Evolutionary conservation across 2,888 invertebrate species (phyloP), one percentile per base, ranked within the genome.

Genomic region (Macrosoma leucophasiata): DNA sequence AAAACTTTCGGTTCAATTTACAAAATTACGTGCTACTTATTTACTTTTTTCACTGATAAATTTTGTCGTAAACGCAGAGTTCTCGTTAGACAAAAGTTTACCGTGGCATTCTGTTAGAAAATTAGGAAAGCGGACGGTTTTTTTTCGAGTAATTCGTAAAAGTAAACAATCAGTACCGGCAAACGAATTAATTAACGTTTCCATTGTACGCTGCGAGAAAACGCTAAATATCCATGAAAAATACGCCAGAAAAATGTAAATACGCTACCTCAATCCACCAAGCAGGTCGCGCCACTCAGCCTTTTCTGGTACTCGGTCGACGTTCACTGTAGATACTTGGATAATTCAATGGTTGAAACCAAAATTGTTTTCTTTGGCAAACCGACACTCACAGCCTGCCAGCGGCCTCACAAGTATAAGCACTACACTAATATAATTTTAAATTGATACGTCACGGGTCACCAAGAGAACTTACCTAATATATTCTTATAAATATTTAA

Each of bases 311-410:
- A 61, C 56, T 57, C 56, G 55, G 56, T 41, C 48, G 50, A 50
- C 52, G 52, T 51, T 62, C 63, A 61, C 68, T 60, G n/a, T n/a
- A 37, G 28, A 41, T 48, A 62, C 67, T 74, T 68, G 70, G 71
- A 60, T 71, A 68, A 52, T 68, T 66, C 67, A 73, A 73, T 70
- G 64, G 67, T 68, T 62, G 64, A 64, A 59, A 58, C 59, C 63
- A 63, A 50, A 52, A 52, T 48, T 46, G 50, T 50, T 58, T 59
- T 52, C 44, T 41, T 45, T 48, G 35, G 36, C 37, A 32, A 45
- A 48, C 45, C 41, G 39, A 45, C 41, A 37, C 35, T 48, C 39
- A 46, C 39, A 36, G 33, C 46, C 29, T 41, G 25, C 19, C 34
- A 30, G 43, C 43, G 40, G 41, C 32, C 36, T 39, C 23, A 25